Evolutionary conservation across 1,140 invertebrate genomes (phyloP).

Genomic region (Mamestra configurata): DNA sequence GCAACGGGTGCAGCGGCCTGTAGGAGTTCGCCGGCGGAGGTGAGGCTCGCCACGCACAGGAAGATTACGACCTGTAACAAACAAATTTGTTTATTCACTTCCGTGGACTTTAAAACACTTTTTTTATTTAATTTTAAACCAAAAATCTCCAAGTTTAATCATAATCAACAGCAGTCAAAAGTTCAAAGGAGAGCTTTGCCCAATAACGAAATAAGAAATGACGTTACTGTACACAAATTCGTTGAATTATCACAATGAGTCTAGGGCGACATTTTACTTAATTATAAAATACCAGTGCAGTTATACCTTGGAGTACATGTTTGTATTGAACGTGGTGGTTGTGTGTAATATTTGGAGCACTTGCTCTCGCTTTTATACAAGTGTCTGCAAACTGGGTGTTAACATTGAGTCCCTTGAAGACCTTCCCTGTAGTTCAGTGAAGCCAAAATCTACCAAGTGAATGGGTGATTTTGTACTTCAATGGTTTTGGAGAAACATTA

Average conservation of each 20-base stretch:
- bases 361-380: constrained; percentile 77
- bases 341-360: constrained; percentile 71
- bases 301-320: constrained; percentile 81
- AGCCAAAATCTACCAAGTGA: no score
- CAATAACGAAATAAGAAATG: no score
- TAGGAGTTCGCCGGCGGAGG: constrained; percentile 67
- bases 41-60: constrained; percentile 75
- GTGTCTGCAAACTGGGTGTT: constrained; percentile 66
- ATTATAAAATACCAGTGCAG: neutral
- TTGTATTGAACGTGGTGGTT: constrained; percentile 66
- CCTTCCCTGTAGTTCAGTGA: no score
- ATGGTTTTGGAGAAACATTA: no score
- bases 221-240: no score
- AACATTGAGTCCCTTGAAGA: constrained; percentile 9
- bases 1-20: constrained; percentile 67
- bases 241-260: no score
- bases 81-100: neutral
- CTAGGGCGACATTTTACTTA: neutral
- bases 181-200: no score
- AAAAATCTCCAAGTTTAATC: no score
- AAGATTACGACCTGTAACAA: constrained; percentile 70
- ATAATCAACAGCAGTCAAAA: no score
- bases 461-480: no score
- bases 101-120: no score
- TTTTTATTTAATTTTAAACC: no score